Evolutionary conservation across 2,888 invertebrate species (phyloP).

Genomic region (Thymelicus acteon): DNA sequence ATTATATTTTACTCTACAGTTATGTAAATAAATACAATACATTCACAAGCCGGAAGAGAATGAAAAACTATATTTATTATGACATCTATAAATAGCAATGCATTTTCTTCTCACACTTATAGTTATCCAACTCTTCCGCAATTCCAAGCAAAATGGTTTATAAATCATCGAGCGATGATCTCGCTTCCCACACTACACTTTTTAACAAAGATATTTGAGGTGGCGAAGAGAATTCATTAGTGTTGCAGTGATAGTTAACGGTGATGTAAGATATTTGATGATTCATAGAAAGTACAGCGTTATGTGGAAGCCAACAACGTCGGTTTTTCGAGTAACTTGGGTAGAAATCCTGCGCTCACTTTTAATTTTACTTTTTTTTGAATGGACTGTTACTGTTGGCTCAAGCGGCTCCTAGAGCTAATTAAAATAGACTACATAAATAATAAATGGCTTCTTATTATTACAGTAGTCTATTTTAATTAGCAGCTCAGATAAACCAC

Average conservation of each 20-base stretch:
- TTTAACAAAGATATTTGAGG: constrained; percentile 17
- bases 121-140: constrained; percentile 25
- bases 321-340: too few species aligned
- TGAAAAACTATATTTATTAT: background rate
- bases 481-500: too few species aligned
- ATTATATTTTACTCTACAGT: too few species aligned
- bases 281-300: background rate
- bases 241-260: background rate
- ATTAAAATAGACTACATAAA: too few species aligned
- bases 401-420: too few species aligned
- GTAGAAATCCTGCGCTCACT: too few species aligned
- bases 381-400: too few species aligned
- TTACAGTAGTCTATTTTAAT: too few species aligned
- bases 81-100: background rate
- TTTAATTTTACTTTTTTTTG: too few species aligned
- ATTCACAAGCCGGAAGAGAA: background rate
- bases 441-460: too few species aligned
- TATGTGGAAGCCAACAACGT: background rate
- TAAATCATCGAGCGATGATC: constrained; percentile 20
- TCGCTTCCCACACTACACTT: constrained; percentile 25
- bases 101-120: constrained; percentile 2
- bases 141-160: constrained; percentile 20
- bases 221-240: constrained; percentile 25
- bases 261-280: background rate
- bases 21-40: too few species aligned